Conservation (phyloP, 2,888 invertebrate genomes). For the Agriotes lineatus region DNA sequence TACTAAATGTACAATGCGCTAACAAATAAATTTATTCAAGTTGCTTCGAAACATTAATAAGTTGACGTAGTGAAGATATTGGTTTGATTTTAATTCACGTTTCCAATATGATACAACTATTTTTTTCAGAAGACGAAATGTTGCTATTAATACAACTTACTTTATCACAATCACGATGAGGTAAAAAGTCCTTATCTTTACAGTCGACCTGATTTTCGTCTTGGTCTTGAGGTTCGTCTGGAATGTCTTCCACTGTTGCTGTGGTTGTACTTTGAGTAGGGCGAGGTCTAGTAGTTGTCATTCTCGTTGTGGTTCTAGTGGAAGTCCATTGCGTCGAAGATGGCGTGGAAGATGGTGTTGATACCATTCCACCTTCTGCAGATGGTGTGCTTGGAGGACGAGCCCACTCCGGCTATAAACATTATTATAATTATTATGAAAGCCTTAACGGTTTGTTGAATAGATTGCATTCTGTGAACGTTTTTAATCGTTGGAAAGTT, state of each 20-base stretch:
- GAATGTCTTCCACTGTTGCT: slow-evolving; percentile 46
- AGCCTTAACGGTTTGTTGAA: no score
- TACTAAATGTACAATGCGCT: no score
- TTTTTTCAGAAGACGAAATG: no score
- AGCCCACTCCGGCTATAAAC: slow-evolving; percentile 82
- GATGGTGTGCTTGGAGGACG: slow-evolving; percentile 79
- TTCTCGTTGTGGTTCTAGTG: slow-evolving; percentile 46
- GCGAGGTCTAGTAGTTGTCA: slow-evolving; percentile 37
- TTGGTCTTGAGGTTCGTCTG: slow-evolving; percentile 32
- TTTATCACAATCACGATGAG: slow-evolving; percentile 71
- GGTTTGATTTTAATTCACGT: no score
- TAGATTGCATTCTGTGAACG: no score
- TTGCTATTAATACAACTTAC: slow-evolving; percentile 61
- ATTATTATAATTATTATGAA: slow-evolving; percentile 47
- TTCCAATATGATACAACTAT: no score
- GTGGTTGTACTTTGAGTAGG: slow-evolving; percentile 56
- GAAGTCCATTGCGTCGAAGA: slow-evolving; percentile 56
- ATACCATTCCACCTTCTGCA: slow-evolving; percentile 54
- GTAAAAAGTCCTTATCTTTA: slow-evolving; percentile 69
- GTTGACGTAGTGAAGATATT: no score
- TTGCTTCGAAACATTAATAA: no score
- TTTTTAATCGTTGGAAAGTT: no score
- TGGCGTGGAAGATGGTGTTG: slow-evolving; percentile 52
- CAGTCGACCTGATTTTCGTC: slow-evolving; percentile 65
- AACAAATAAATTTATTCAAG: no score